Evolutionary conservation across 2,797 vertebrate species (phyloP).

Genomic region (Tinamus major): DNA sequence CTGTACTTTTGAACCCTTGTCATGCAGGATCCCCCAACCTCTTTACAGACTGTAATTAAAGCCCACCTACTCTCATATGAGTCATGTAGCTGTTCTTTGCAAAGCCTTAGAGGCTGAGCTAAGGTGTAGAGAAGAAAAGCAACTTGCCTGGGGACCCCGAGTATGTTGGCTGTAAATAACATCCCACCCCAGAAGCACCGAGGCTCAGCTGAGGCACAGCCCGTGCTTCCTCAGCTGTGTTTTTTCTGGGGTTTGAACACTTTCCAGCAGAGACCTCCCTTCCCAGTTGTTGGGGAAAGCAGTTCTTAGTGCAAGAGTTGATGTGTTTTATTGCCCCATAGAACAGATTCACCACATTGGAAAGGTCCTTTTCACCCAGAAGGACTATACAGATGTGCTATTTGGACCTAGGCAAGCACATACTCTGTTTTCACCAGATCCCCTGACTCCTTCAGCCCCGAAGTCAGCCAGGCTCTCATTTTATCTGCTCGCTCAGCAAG

Average conservation of each 20-base stretch:
- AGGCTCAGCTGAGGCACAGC: not conserved
- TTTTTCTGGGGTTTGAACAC: not conserved
- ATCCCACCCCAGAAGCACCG: not conserved
- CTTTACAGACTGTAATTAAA: not conserved
- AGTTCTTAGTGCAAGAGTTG: slow-evolving; percentile 12
- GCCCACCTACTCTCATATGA: not conserved
- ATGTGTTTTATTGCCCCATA: slow-evolving; percentile 19
- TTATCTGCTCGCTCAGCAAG: rapidly evolving
- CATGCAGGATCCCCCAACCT: not conserved
- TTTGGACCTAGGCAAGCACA: not conserved
- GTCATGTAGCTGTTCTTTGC: not conserved
- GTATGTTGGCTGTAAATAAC: not conserved
- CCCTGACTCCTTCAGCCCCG: not conserved
- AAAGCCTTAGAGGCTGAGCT: not conserved
- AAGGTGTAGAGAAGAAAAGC: not conserved
- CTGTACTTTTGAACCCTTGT: not conserved
- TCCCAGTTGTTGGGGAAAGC: not conserved
- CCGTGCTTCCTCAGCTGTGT: not conserved
- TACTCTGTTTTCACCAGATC: not conserved
- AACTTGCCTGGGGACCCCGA: not conserved
- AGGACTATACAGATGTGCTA: not conserved
- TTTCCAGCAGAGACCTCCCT: slow-evolving; percentile 26
- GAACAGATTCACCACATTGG: not conserved
- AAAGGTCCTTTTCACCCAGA: slow-evolving; percentile 3
- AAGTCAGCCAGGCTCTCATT: rapidly evolving